Conservation (phyloP, 2,888 invertebrate species). For the Anorthoa munda region DNA sequence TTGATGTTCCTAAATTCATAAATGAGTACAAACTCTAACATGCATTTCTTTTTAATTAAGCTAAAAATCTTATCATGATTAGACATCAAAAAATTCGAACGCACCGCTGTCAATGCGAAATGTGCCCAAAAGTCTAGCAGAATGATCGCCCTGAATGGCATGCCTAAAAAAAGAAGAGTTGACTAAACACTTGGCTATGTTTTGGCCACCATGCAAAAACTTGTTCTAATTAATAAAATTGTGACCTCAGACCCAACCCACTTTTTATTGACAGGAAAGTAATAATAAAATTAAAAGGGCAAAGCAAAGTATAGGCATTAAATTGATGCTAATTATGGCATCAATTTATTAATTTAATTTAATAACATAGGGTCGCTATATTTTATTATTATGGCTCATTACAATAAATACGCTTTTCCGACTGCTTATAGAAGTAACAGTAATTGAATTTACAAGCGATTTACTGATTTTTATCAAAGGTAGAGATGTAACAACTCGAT, state of each 20-base stretch:
- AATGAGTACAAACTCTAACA: not conserved
- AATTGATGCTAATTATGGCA: too few species aligned
- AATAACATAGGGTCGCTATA: not conserved
- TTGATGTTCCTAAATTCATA: not conserved
- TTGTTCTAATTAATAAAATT: too few species aligned
- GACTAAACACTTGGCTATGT: too few species aligned
- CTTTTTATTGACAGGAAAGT: constrained; percentile 7
- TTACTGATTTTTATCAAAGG: constrained; percentile 23
- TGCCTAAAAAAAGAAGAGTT: too few species aligned
- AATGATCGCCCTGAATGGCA: too few species aligned
- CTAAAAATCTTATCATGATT: too few species aligned
- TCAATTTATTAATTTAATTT: constrained; percentile 12
- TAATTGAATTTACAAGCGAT: not conserved
- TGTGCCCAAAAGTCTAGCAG: too few species aligned
- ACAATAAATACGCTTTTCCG: not conserved
- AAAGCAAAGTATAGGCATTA: too few species aligned
- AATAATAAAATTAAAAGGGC: not conserved
- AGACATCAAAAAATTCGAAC: too few species aligned
- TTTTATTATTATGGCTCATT: not conserved
- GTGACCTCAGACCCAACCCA: not conserved
- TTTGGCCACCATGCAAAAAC: not conserved
- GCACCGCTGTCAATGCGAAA: too few species aligned
- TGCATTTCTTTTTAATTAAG: too few species aligned
- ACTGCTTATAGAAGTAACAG: not conserved
- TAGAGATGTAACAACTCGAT: constrained; percentile 23